phyloP scores from a whole-genome alignment of 2,113 vertebrate species.

The Scomber colias region DNA sequence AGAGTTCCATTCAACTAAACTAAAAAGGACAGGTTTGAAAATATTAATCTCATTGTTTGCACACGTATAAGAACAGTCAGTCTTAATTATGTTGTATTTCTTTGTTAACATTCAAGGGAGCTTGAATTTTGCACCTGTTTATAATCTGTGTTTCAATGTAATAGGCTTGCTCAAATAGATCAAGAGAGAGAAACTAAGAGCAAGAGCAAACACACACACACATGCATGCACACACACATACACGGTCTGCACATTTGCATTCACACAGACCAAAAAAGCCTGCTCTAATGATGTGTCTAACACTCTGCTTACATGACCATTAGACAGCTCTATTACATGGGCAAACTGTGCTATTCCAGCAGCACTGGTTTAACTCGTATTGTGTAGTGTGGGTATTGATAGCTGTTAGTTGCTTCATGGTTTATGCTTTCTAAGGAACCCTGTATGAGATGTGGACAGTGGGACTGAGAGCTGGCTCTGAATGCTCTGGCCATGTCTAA shows the following conservation, averaged over 20 bases:
- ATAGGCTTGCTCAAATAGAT: background rate
- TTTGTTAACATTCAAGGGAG: background rate
- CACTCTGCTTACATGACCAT: slow-evolving; percentile 73
- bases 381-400: slow-evolving; percentile 51
- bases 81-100: background rate
- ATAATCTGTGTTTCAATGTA: background rate
- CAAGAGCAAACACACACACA: background rate
- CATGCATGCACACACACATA: slow-evolving; percentile 32
- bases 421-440: slow-evolving; percentile 33
- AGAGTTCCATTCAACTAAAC: too few relatives aligned
- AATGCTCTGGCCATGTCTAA: slow-evolving; percentile 16
- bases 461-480: slow-evolving; percentile 10
- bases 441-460: slow-evolving; percentile 44
- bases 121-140: background rate
- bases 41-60: too few relatives aligned
- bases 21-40: too few relatives aligned
- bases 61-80: too few relatives aligned
- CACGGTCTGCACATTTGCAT: slow-evolving; percentile 9
- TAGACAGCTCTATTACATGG: slow-evolving; percentile 71
- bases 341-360: slow-evolving; percentile 58
- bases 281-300: slow-evolving; percentile 72
- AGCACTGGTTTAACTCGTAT: slow-evolving; percentile 61
- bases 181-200: background rate
- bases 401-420: slow-evolving; percentile 55
- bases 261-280: slow-evolving; percentile 23